phyloP scores from a whole-genome alignment of 2,113 vertebrate genomes.

The Fukomys damarensis region DNA sequence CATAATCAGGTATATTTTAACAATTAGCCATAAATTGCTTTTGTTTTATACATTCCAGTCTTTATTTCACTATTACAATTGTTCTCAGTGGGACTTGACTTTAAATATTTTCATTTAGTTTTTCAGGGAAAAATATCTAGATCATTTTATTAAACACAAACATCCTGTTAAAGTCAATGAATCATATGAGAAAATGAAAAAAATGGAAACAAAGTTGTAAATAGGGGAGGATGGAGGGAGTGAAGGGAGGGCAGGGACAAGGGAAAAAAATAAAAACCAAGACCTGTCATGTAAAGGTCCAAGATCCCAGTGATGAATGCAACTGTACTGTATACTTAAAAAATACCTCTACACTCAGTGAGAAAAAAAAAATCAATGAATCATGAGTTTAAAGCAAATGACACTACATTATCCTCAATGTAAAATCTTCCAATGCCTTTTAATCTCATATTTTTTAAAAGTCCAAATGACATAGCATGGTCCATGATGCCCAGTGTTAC shows the following conservation, averaged over 20 bases:
- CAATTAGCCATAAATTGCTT: neutral
- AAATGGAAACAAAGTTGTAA: no score
- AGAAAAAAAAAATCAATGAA: no score
- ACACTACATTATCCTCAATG: neutral
- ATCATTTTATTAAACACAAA: neutral
- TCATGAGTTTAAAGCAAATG: neutral
- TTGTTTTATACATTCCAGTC: neutral
- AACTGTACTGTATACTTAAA: no score
- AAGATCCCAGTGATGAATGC: no score
- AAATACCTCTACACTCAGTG: no score
- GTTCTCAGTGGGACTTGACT: neutral
- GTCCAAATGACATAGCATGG: neutral
- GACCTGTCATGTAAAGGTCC: no score
- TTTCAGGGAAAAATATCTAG: neutral
- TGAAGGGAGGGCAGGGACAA: no score
- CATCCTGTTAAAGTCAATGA: neutral
- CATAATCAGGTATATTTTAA: neutral
- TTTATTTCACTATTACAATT: neutral
- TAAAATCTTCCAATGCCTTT: neutral
- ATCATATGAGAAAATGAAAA: rapidly evolving
- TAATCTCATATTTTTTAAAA: neutral
- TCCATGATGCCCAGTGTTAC: neutral
- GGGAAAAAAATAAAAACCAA: no score
- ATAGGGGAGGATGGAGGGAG: no score
- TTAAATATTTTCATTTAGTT: neutral